These are phyloP conservation scores for Platyscapa corneri DNA, from an alignment of 1,140 invertebrate genomes.

Conservation along the genomic window DNA sequence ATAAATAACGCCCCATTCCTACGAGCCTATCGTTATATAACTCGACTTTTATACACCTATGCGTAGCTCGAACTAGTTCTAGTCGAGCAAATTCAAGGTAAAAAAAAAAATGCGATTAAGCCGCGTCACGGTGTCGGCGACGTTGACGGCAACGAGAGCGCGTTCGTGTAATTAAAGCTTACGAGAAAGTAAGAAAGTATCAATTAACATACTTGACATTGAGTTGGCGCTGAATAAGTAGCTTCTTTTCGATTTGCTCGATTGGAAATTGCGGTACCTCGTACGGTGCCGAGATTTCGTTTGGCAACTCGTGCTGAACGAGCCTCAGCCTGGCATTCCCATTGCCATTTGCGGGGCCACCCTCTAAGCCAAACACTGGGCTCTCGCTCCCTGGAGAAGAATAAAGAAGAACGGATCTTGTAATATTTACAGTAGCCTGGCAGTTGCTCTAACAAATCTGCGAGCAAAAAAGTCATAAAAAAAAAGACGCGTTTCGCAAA, in stretches of 20 bases:
- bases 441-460: no score
- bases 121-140: no score
- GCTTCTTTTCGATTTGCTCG: constrained; percentile 95
- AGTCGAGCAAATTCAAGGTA: background rate
- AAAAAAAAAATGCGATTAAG: background rate
- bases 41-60: background rate
- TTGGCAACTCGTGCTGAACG: constrained; percentile 79
- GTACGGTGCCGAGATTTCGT: constrained; percentile 94
- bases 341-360: constrained; percentile 44
- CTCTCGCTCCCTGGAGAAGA: constrained; percentile 69
- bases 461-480: no score
- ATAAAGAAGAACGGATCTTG: background rate
- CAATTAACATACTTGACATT: constrained; percentile 85
- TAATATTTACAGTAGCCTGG: no score
- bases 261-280: constrained; percentile 98
- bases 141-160: no score
- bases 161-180: no score
- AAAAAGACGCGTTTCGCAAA: no score
- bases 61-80: background rate
- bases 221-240: constrained; percentile 92
- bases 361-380: constrained; percentile 68
- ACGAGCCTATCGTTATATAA: background rate
- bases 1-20: background rate
- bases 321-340: constrained; percentile 1
- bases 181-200: background rate